phyloP scores from a whole-genome alignment of 2,797 vertebrate species.

The Takifugu ocellatus region DNA sequence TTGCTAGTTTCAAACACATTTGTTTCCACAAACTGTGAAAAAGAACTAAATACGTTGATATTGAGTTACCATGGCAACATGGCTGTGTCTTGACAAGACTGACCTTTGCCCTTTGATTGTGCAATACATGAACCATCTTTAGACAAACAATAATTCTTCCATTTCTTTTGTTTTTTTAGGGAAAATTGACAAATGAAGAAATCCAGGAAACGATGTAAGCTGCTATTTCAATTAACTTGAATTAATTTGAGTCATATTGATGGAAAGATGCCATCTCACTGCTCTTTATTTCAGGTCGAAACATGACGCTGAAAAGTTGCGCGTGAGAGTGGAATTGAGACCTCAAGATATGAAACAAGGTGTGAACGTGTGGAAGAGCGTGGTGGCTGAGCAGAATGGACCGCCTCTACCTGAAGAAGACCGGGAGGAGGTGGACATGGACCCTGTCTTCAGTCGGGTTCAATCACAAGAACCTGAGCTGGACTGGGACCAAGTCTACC shows the following conservation, averaged over 20 bases:
- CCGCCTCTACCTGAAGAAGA: slow-evolving; percentile 55
- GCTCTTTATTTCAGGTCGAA: slow-evolving; percentile 51
- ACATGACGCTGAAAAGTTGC: slow-evolving; percentile 48
- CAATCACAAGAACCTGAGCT: slow-evolving; percentile 25
- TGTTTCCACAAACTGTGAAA: too few relatives aligned
- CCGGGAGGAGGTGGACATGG: slow-evolving; percentile 47
- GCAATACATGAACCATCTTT: too few relatives aligned
- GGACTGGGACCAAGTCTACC: slow-evolving; percentile 33
- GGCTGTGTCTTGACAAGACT: too few relatives aligned
- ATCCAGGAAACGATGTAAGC: slow-evolving; percentile 65
- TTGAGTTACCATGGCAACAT: too few relatives aligned
- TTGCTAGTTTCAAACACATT: too few relatives aligned
- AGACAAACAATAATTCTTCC: too few relatives aligned
- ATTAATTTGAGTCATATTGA: slow-evolving; percentile 5
- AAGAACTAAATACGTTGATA: too few relatives aligned
- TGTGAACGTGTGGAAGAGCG: slow-evolving; percentile 68
- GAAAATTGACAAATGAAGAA: slow-evolving; percentile 39
- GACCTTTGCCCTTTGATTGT: too few relatives aligned
- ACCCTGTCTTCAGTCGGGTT: slow-evolving; percentile 31
- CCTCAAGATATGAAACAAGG: slow-evolving; percentile 64
- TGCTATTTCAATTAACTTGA: slow-evolving; percentile 24
- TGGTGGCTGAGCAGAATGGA: slow-evolving; percentile 18
- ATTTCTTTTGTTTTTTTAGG: slow-evolving; percentile 48
- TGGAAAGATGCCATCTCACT: slow-evolving; percentile 9
- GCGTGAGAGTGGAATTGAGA: slow-evolving; percentile 61